These are phyloP conservation scores for Acholoe squamosa DNA, from an alignment of 2,888 invertebrate genomes.

Conservation along the genomic window DNA sequence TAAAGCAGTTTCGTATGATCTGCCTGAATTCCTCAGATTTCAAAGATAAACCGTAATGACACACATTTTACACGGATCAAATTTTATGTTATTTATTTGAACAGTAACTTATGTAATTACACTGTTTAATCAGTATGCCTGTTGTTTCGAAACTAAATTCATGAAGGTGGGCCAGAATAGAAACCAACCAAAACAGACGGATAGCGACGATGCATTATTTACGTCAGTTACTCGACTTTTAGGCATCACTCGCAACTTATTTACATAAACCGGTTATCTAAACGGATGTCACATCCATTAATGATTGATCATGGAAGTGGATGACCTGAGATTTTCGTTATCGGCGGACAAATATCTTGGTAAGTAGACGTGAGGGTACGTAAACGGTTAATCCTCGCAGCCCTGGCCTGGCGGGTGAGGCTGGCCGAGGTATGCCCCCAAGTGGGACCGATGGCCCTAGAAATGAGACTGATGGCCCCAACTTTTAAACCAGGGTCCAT, in stretches of 20 bases:
- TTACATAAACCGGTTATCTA: neutral
- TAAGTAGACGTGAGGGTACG: neutral
- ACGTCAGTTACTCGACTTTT: neutral
- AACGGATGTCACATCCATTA: neutral
- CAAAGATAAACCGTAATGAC: neutral
- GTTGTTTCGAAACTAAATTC: neutral
- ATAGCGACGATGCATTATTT: conserved; percentile 7
- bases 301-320: conserved; percentile 41
- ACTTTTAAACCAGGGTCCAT: too few relatives aligned
- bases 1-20: conserved; percentile 3
- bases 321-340: conserved; percentile 65
- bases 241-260: neutral
- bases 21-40: neutral
- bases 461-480: neutral
- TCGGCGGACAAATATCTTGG: conserved; percentile 67
- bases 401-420: neutral
- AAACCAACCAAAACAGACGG: conserved; percentile 7
- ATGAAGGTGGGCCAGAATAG: neutral
- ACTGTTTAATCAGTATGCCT: neutral
- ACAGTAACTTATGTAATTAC: neutral
- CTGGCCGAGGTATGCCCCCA: neutral
- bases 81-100: neutral
- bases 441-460: neutral
- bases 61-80: neutral
- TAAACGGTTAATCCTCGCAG: neutral